Evolutionary conservation across 53 echinoderm and acorn worm genomes (phyloP), one percentile per base, ranked within the genome.

Genomic region (Temnopleurus reevesii): DNA sequence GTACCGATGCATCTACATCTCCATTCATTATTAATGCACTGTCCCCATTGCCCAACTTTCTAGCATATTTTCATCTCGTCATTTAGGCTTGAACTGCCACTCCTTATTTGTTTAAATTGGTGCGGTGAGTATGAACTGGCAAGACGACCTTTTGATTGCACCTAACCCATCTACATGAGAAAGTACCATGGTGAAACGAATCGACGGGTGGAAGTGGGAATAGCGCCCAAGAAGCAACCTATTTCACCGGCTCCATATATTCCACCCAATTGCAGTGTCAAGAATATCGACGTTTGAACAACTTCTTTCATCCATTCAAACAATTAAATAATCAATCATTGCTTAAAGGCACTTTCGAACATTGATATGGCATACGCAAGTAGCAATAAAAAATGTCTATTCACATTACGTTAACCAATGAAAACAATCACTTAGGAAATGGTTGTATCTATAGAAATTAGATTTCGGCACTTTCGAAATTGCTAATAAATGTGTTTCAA

Each of bases 231-330:
- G 71, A n/a, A 71, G 71, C 38, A 71, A 71, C 71, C 71, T 71
- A 71, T 71, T 71, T 71, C 71, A 71, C 8, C 71, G 41, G 8
- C n/a, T 19, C 71, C 71, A 71, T 71, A 38, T 71, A 71, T 71
- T 41, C 21, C 15, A 71, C 41, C 41, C 19, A 41, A 71, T 71
- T 71, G 71, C 71, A 71, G 71, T 71, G 71, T 71, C 71, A 71
- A 71, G 41, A 65, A 65, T 65, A 71, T 71, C 71, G 71, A 71
- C 41, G 41, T 71, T 71, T 71, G 43, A 71, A 71, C 41, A 71
- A 71, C 71, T 41, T 71, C 41, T 41, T 71, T 71, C 71, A 71
- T 71, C 71, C 71, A 38, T 12, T 71, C 71, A 71, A 36, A 41
- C 41, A 71, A 71, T 71, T 71, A 71, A 71, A 71, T 71, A 41